Base-by-base conservation (phyloP, 2,113 vertebrate species). In the Colinus virginianus region DNA sequence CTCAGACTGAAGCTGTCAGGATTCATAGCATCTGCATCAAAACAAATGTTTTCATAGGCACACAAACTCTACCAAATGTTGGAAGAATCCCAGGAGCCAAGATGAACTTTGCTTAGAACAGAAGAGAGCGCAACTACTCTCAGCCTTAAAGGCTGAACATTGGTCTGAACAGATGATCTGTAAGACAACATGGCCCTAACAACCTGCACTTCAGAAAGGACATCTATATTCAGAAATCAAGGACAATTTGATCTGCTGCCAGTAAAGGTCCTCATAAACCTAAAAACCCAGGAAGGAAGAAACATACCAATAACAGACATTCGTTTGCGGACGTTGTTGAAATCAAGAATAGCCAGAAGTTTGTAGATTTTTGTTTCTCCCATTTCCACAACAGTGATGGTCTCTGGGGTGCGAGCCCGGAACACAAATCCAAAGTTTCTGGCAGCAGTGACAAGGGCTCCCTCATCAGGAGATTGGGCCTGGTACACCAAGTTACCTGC, bases 391-490 rank as follows among this genome's bases (percentile, higher is more conserved):
- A 98, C 58, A 0, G 97, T 98, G 96, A 99, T 98, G 58, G 97
- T 98, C 92, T 99, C 98, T 0, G 98, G 98, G 0, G 98, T 99
- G 5, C 99, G 98, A 62, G 98, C 97, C n/a, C 93, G 96, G 84
- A 99, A 99, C 62, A 99, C 98, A 80, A 99, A 99, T 32, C 99
- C 99, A 43, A 99, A 99, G 97, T 98, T 99, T 66, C 99, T 98
- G 21, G 99, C 98, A 28, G 99, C 99, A 1, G 99, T 99, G 62
- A 99, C 99, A 9, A 99, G 97, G 55, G 99, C 99, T 7, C 98
- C 99, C 90, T 99, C 99, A 17, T 99, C 99, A 32, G 99, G 99
- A 62, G 99, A 99, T 94, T 99, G 99, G 38, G 99, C 99, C 97
- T 99, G 99, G 90, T 99, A 99, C 48, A 96, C 82, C 9, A 99